Percentiles rank a stretch among this genome's conserved stretches.
Evolutionary conservation across 2,113 vertebrate species (phyloP).

Genomic region (Sinocyclocheilus rhinocerous): DNA sequence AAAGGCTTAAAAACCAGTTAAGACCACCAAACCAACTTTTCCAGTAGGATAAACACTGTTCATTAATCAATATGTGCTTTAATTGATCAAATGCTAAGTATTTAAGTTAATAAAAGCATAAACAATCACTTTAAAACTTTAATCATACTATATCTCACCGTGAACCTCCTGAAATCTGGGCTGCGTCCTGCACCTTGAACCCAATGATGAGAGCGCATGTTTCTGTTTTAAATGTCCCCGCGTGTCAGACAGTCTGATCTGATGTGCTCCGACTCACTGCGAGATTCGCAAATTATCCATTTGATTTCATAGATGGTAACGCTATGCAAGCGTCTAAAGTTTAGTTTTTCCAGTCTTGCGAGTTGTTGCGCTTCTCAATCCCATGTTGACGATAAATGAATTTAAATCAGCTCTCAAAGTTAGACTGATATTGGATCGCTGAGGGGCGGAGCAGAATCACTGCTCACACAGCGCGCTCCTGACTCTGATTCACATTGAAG

Average conservation of each 20-base stretch:
- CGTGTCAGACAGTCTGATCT: conserved; percentile 10
- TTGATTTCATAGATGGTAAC: neutral
- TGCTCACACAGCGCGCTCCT: neutral
- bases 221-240: conserved; percentile 5
- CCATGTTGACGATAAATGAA: neutral
- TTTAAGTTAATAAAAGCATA: neutral
- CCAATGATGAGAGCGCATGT: conserved; percentile 66
- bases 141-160: conserved; percentile 60
- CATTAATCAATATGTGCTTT: neutral
- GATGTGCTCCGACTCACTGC: neutral
- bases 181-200: conserved; percentile 49
- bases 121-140: neutral
- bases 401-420: conserved; percentile 22
- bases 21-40: neutral
- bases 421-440: neutral
- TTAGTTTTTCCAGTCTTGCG: neutral
- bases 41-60: neutral
- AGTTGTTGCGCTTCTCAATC: neutral
- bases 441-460: conserved; percentile 19
- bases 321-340: neutral
- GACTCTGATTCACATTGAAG: conserved; percentile 12
- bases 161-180: conserved; percentile 66
- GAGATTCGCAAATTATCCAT: neutral
- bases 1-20: neutral
- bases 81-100: neutral